phyloP scores from a whole-genome alignment of 2,888 invertebrate species.

The Apotomis capreana region DNA sequence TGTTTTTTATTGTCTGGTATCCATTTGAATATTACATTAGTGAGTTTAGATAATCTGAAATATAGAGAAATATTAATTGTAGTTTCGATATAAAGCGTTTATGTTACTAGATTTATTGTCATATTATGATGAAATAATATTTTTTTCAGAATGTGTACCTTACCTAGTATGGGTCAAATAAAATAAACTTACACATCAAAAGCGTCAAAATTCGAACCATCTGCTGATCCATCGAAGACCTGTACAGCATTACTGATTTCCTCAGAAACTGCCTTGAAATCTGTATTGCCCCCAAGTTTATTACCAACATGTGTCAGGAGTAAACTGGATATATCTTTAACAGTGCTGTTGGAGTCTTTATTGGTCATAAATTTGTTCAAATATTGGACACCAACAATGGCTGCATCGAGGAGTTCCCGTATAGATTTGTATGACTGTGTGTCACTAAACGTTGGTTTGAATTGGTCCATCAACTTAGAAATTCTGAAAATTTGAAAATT shows the following conservation, averaged over 20 bases:
- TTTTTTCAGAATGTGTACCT: too few species aligned
- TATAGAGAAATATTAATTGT: constrained; percentile 16
- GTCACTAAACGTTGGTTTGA: constrained; percentile 70
- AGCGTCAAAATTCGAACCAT: constrained; percentile 56
- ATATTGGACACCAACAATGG: constrained; percentile 61
- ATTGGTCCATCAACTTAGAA: constrained; percentile 65
- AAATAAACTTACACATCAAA: constrained; percentile 69
- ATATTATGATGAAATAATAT: too few species aligned
- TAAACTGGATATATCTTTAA: constrained; percentile 45
- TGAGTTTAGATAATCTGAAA: constrained; percentile 67
- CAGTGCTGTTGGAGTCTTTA: constrained; percentile 46
- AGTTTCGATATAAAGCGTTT: too few species aligned
- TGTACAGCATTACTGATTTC: constrained; percentile 57
- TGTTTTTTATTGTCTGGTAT: constrained; percentile 63
- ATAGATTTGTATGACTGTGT: constrained; percentile 66
- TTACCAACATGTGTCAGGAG: constrained; percentile 43
- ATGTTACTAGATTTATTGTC: too few species aligned
- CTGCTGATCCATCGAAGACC: constrained; percentile 50
- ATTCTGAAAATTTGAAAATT: constrained; percentile 59
- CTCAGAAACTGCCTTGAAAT: constrained; percentile 48
- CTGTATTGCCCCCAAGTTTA: constrained; percentile 44
- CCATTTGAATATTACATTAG: constrained; percentile 65
- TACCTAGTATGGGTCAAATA: background rate
- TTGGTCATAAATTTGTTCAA: constrained; percentile 59
- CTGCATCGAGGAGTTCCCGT: constrained; percentile 60